A percentile compares a stretch with the other conserved stretches of the same genome.
phyloP scores from a whole-genome alignment of 1,140 invertebrate genomes.

The Aphis gossypii region DNA sequence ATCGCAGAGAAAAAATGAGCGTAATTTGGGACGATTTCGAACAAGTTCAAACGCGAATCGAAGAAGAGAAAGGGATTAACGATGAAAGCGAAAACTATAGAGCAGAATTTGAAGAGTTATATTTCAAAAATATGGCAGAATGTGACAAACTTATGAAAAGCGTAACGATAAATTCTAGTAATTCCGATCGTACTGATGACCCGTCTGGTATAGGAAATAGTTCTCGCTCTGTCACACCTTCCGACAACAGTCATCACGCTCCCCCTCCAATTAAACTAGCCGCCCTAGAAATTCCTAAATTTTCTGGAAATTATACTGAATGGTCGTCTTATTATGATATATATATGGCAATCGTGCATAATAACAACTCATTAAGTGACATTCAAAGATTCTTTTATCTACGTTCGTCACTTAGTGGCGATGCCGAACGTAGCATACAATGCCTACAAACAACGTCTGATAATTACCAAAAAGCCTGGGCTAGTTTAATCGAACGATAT shows the following conservation, averaged over 20 bases:
- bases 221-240: not conserved
- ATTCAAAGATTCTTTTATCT: conserved; percentile 13
- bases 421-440: not conserved
- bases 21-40: not conserved
- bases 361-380: not conserved
- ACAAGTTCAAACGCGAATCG: not conserved
- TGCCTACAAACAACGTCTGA: not conserved
- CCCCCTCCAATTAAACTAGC: not conserved
- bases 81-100: not conserved
- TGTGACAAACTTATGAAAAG: not conserved
- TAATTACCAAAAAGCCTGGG: conserved; percentile 18
- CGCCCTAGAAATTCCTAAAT: not conserved
- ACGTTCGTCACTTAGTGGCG: not conserved
- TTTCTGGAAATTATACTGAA: not conserved
- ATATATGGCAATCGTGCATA: not conserved
- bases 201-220: not conserved
- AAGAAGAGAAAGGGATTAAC: not conserved
- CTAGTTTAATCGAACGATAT: not conserved
- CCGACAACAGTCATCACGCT: too few species aligned
- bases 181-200: not conserved
- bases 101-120: not conserved
- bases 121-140: not conserved
- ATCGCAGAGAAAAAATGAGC: not conserved
- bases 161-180: too few species aligned
- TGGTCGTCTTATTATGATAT: conserved; percentile 23